Evolutionary conservation across 2,888 invertebrate genomes (phyloP).

Genomic region (Tolmerus cingulatus): DNA sequence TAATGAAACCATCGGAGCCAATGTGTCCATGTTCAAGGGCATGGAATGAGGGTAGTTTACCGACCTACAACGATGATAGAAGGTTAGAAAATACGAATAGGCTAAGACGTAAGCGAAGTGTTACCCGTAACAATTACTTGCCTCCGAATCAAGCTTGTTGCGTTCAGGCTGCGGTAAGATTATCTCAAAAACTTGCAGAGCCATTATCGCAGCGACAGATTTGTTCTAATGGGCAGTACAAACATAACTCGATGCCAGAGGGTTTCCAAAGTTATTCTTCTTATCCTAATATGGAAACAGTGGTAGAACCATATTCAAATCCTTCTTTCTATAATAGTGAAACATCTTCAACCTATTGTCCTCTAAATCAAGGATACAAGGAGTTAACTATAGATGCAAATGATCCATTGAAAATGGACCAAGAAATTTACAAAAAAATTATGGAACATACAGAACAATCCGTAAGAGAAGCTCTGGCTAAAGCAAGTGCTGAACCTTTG

Average conservation of each 20-base stretch:
- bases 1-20: neutral
- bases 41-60: neutral
- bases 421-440: constrained; percentile 17
- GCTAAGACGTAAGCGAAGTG: constrained; percentile 15
- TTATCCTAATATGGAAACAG: neutral
- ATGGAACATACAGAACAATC: constrained; percentile 31
- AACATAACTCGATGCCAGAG: neutral
- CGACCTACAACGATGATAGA: neutral
- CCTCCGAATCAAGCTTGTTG: neutral
- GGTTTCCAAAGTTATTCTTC: neutral
- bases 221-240: neutral
- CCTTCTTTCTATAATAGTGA: neutral
- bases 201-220: neutral
- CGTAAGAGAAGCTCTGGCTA: constrained; percentile 13
- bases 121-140: neutral
- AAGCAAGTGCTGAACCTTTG: constrained; percentile 10
- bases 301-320: neutral
- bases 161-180: neutral
- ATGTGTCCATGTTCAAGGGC: neutral
- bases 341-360: neutral
- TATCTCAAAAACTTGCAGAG: neutral
- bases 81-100: constrained; percentile 23
- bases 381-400: neutral
- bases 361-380: neutral
- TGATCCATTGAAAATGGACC: constrained; percentile 9